Conservation (phyloP, 2,888 invertebrate species). For the Leptothorax acervorum region DNA sequence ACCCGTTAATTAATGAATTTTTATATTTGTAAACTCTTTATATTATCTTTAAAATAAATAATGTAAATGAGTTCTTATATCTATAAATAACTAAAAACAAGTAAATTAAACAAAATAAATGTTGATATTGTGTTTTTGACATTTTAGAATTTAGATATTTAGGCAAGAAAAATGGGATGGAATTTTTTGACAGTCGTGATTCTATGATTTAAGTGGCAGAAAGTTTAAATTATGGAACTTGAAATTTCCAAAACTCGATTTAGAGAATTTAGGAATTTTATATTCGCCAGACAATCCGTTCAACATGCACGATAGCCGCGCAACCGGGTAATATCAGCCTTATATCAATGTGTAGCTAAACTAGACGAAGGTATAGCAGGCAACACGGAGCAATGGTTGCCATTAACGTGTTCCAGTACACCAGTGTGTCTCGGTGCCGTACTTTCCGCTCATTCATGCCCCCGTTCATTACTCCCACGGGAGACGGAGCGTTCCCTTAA, state of each 20-base stretch:
- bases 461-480: slow-evolving; percentile 72
- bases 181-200: neutral
- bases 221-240: neutral
- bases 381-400: slow-evolving; percentile 1
- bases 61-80: neutral
- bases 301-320: neutral
- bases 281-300: neutral
- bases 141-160: too few relatives aligned
- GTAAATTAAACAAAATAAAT: neutral
- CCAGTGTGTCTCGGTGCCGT: slow-evolving; percentile 43
- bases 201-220: neutral
- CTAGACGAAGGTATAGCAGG: neutral
- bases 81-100: neutral
- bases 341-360: neutral
- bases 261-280: neutral
- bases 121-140: neutral
- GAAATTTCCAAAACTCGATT: neutral
- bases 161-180: too few relatives aligned
- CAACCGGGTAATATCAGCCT: slow-evolving; percentile 1
- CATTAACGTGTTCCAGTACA: slow-evolving; percentile 33
- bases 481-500: slow-evolving; percentile 69
- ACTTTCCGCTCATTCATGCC: slow-evolving; percentile 65
- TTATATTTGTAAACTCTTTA: neutral
- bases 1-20: neutral
- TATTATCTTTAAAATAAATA: neutral